These are phyloP conservation scores for Otolemur garnettii DNA, from an alignment of 2,113 vertebrate genomes.

Conservation along the genomic window DNA sequence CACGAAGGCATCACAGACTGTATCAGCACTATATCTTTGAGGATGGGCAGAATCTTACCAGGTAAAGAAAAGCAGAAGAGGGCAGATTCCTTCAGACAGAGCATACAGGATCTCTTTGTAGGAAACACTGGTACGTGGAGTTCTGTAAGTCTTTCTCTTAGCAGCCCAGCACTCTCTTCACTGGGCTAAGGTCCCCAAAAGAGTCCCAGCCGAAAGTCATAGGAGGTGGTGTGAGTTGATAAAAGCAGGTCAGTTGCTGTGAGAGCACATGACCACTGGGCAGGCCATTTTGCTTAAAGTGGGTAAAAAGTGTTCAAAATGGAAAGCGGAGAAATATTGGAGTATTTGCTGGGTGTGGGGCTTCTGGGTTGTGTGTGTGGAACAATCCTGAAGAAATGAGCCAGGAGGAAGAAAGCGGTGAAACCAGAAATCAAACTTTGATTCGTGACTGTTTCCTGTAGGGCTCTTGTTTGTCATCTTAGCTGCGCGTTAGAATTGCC, in stretches of 20 bases:
- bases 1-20: neutral
- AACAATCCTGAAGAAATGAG: neutral
- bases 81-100: neutral
- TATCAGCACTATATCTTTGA: neutral
- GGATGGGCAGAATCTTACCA: neutral
- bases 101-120: neutral
- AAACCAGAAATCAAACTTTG: neutral
- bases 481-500: neutral
- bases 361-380: neutral
- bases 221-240: neutral
- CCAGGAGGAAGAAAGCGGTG: neutral
- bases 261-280: neutral
- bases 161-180: neutral
- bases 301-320: neutral
- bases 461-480: neutral
- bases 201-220: neutral
- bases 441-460: neutral
- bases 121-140: neutral
- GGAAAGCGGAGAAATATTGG: neutral
- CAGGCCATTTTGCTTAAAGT: neutral
- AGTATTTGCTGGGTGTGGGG: neutral
- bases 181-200: neutral
- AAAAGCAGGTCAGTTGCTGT: neutral
- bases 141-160: neutral
- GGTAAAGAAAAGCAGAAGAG: neutral